Evolutionary conservation across 1,140 invertebrate genomes (phyloP).

Genomic region (Meloidogyne chitwoodi): DNA sequence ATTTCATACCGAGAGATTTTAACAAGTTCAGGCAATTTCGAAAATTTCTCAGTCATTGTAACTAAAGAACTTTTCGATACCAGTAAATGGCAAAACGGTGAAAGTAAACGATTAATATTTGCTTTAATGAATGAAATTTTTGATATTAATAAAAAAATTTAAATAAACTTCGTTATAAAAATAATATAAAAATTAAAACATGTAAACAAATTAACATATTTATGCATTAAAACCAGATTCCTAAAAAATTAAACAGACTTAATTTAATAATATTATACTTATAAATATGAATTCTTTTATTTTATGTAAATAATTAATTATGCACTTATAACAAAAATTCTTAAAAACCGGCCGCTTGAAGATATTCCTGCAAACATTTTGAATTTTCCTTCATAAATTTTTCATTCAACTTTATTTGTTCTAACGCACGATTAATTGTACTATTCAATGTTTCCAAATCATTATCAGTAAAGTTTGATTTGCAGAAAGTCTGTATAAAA

Average conservation of each 20-base stretch:
- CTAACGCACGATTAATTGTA: slow-evolving; percentile 25
- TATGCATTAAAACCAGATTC: too few species aligned
- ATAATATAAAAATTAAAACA: too few species aligned
- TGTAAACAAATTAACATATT: too few species aligned
- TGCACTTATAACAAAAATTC: neutral
- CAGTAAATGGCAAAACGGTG: too few species aligned
- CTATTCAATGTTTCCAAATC: slow-evolving; percentile 17
- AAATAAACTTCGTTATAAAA: too few species aligned
- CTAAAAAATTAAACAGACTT: too few species aligned
- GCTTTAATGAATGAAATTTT: too few species aligned
- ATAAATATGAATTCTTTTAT: too few species aligned
- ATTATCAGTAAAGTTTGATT: slow-evolving; percentile 20
- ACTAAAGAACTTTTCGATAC: neutral
- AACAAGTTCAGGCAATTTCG: slow-evolving; percentile 29
- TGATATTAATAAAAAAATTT: too few species aligned
- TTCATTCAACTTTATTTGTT: slow-evolving; percentile 26
- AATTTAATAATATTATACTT: too few species aligned
- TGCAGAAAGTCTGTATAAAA: slow-evolving; percentile 27
- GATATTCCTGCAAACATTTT: slow-evolving; percentile 15
- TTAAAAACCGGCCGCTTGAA: neutral
- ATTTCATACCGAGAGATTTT: slow-evolving; percentile 25
- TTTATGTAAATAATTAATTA: too few species aligned
- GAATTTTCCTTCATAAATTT: slow-evolving; percentile 28
- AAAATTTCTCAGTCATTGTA: slow-evolving; percentile 22
- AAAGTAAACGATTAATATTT: too few species aligned